phyloP scores from a whole-genome alignment of 2,113 vertebrate genomes.

The Vulpes vulpes region DNA sequence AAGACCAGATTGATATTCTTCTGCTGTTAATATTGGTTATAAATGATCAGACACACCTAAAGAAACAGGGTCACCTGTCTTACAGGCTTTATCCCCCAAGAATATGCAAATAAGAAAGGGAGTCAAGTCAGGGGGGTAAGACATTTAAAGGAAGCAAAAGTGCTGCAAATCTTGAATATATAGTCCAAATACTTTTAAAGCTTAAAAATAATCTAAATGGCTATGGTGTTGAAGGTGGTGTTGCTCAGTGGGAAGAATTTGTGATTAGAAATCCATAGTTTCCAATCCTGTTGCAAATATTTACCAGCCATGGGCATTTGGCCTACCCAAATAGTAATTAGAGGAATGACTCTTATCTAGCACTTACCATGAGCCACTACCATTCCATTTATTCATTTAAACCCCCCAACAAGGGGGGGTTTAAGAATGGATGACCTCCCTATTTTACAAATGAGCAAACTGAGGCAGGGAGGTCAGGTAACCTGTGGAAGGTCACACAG shows the following conservation, averaged over 20 bases:
- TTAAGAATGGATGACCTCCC: background rate
- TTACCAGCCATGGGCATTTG: background rate
- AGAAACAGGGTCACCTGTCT: background rate
- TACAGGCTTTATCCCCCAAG: background rate
- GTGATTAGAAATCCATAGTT: background rate
- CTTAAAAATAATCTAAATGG: background rate
- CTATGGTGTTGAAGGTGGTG: background rate
- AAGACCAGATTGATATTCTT: constrained; percentile 58
- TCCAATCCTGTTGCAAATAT: background rate
- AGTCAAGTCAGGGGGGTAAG: background rate
- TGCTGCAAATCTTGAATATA: background rate
- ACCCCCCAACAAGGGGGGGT: rapidly evolving
- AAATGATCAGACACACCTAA: constrained; percentile 6
- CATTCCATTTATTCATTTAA: background rate
- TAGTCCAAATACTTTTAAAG: background rate
- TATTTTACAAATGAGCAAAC: background rate
- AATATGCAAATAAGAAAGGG: background rate
- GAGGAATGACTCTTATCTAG: background rate
- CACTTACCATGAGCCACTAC: background rate
- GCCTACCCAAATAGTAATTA: background rate
- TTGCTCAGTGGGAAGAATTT: background rate
- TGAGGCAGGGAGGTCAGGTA: background rate
- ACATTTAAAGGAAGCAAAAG: background rate
- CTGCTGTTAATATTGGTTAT: constrained; percentile 31
- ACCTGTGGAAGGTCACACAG: background rate